Base-by-base conservation (phyloP, 2,113 vertebrate species). In the Cephalopholis sonnerati region DNA sequence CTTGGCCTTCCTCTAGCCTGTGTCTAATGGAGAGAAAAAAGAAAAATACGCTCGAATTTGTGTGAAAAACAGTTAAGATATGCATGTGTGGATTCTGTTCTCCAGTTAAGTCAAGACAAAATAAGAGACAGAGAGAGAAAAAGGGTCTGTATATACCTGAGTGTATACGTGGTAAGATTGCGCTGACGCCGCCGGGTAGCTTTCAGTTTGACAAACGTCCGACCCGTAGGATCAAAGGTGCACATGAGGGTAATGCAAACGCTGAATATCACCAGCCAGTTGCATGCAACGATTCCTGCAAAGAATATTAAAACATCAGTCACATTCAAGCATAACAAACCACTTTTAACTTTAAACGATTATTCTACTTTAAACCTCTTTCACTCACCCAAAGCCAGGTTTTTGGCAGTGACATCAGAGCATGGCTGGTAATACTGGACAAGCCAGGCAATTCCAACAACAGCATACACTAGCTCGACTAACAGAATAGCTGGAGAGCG, bases 261-360 rank as follows among this genome's bases (percentile, higher is more conserved):
- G 0, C 98, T 99, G 83, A 99, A 96, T 92, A 99, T 99, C 84
- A 99, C 98, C 5, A 99, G 97, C 98, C 98, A 99, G 93, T 99
- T 99, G 93, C 98, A 99, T 53, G 97, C 97, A 41, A 99, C 98
- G 84, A 99, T 99, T 68, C 98, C 98, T 99, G 92, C 50, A 76
- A 66, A 89, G 46, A 72, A 85, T 15, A 75, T 58, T 9, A 79
- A 73, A 82, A 77, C 1, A 68, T 55, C 2, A 72, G 29, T 82
- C 51, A 74, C 29, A 65, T 58, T 32, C 16, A 27, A 72, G 27
- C 46, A 27, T 20, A 69, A 51, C 55, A 81, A 80, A 25, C 0
- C 0, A 5, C 17, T 72, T 54, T 54, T 1, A 41, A 46, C 12
- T 48, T 48, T 5, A 0, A 59, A 54, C 9, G 3, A 25, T 11